phyloP scores from a whole-genome alignment of 2,797 vertebrate species.

The Parauchenoglanis ngamensis region DNA sequence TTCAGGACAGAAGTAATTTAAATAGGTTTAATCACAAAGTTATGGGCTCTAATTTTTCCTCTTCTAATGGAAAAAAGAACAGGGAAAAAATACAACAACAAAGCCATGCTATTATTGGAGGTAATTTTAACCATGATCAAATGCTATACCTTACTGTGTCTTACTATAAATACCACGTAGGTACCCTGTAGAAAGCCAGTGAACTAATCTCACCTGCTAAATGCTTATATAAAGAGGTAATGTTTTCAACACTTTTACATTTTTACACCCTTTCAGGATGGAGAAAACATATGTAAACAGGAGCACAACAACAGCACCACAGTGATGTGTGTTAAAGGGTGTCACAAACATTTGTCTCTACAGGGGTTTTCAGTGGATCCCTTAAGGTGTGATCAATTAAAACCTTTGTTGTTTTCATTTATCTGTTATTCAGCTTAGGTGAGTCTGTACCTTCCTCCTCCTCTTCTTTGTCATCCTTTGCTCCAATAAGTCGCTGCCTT shows the following conservation, averaged over 20 bases:
- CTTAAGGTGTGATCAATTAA: slow-evolving; percentile 53
- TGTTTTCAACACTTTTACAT: slow-evolving; percentile 54
- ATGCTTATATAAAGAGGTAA: slow-evolving; percentile 53
- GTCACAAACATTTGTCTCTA: slow-evolving; percentile 65
- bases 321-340: slow-evolving; percentile 69
- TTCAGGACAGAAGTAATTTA: slow-evolving; percentile 39
- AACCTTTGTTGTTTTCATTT: slow-evolving; percentile 60
- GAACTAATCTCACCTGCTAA: slow-evolving; percentile 55
- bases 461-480: slow-evolving; percentile 89
- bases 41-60: slow-evolving; percentile 49
- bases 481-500: slow-evolving; percentile 89
- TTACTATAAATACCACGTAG: slow-evolving; percentile 39
- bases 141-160: slow-evolving; percentile 41
- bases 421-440: slow-evolving; percentile 86
- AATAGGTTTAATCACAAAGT: slow-evolving; percentile 52
- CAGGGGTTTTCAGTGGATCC: slow-evolving; percentile 67
- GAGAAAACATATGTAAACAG: slow-evolving; percentile 69
- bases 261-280: slow-evolving; percentile 58
- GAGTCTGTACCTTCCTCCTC: slow-evolving; percentile 85
- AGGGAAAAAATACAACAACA: slow-evolving; percentile 63
- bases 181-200: slow-evolving; percentile 36
- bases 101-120: slow-evolving; percentile 58
- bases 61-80: slow-evolving; percentile 61
- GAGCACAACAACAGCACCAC: slow-evolving; percentile 69
- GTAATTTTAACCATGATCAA: slow-evolving; percentile 53